Evolutionary conservation across 2,888 invertebrate genomes (phyloP).

Genomic region (Orthonychiurus folsomi): DNA sequence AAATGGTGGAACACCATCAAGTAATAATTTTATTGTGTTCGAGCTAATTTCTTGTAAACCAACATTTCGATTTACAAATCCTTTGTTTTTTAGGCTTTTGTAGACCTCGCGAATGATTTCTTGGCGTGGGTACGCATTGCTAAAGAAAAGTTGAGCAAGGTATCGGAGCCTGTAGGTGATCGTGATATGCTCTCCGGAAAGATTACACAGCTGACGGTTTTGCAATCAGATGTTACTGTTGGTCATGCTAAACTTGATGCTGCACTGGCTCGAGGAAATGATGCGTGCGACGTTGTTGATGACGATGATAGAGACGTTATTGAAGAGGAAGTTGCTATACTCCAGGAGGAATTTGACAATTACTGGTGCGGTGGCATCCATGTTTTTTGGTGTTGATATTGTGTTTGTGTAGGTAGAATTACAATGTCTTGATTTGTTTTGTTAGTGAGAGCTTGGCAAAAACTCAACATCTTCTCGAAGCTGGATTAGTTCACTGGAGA

Average conservation of each 20-base stretch:
- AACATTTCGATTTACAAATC: not conserved
- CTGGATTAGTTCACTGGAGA: slow-evolving; percentile 85
- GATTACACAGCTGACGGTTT: slow-evolving; percentile 71
- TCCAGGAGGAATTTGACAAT: slow-evolving; percentile 84
- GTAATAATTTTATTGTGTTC: slow-evolving; percentile 13
- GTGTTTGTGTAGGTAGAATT: not conserved
- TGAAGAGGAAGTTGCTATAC: slow-evolving; percentile 79
- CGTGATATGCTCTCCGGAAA: slow-evolving; percentile 79
- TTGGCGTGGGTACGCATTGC: slow-evolving; percentile 83
- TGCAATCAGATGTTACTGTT: slow-evolving; percentile 71
- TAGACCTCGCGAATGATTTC: slow-evolving; percentile 84
- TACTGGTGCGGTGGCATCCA: slow-evolving; percentile 65
- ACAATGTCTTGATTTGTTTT: no score
- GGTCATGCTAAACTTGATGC: slow-evolving; percentile 74
- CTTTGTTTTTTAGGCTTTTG: slow-evolving; percentile 57
- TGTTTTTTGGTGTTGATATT: slow-evolving; percentile 9
- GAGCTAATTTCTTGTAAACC: no score
- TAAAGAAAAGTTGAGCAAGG: slow-evolving; percentile 82
- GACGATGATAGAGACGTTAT: slow-evolving; percentile 80
- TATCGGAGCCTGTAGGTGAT: slow-evolving; percentile 85
- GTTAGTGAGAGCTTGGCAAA: slow-evolving; percentile 61
- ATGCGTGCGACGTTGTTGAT: slow-evolving; percentile 74
- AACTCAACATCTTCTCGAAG: slow-evolving; percentile 71
- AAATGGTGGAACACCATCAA: slow-evolving; percentile 73
- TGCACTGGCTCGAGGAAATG: slow-evolving; percentile 73